A percentile compares a stretch with the other conserved stretches of the same genome.
Conservation (phyloP, 1,140 invertebrate species). For the Pinna nobilis region DNA sequence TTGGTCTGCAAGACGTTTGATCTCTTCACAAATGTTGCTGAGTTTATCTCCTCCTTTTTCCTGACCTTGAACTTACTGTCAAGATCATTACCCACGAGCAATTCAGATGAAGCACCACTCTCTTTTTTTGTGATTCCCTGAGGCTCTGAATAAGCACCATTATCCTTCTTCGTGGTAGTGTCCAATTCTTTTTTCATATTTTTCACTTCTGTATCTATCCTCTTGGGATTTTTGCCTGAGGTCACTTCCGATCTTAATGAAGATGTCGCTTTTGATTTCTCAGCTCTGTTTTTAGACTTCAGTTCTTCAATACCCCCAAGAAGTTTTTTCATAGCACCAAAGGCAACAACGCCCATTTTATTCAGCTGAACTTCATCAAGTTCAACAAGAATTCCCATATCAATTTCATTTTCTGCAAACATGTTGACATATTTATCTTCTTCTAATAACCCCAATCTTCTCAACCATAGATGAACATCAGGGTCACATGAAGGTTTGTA, state of each 20-base stretch:
- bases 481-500: no score
- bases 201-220: background rate
- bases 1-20: background rate
- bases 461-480: constrained; percentile 63
- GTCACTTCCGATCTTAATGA: background rate
- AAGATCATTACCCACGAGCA: no score
- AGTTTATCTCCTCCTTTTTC: background rate
- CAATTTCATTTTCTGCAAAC: constrained; percentile 67
- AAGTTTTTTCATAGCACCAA: constrained; percentile 67
- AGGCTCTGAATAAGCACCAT: no score
- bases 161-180: background rate
- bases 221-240: background rate
- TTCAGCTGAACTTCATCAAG: constrained; percentile 56
- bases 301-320: constrained; percentile 59
- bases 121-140: no score
- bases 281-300: constrained; percentile 8
- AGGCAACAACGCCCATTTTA: constrained; percentile 64
- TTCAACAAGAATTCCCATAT: constrained; percentile 56
- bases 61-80: no score
- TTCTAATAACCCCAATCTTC: constrained; percentile 54
- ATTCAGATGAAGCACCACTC: no score
- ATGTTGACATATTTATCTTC: constrained; percentile 58
- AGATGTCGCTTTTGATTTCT: background rate
- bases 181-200: background rate
- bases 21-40: background rate